Evolutionary conservation across 2,888 invertebrate species (phyloP), one percentile per base, ranked within the genome.

Genomic region (Macropis europaea): DNA sequence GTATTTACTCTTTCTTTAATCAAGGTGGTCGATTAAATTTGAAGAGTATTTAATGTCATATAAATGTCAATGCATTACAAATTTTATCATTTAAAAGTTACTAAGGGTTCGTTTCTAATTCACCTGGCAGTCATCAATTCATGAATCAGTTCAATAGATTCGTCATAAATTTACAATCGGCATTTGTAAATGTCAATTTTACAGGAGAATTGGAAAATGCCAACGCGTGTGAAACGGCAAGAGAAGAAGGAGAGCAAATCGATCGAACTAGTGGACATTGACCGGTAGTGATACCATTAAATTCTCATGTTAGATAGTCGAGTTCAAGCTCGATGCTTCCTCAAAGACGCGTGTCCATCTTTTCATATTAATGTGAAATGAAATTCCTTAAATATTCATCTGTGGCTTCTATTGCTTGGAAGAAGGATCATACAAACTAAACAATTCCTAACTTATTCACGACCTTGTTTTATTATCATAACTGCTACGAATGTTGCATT

Each of bases 241-340:
- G 36, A 6, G 50, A 56, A 59, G 73, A 73, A 61, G 30, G 73
- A 69, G 70, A 69, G 30, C n/a, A 15, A 34, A 82, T 81, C 82
- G 79, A 82, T 79, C 67, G 47, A 19, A 7, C 24, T 9, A 19
- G 40, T 80, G 79, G 79, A 79, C 79, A 70, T 62, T 81, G 82
- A 79, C 82, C 79, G 63, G 67, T 43, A 68, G 59, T 53, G 62
- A 52, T 68, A 53, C 45, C 26, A 78, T 70, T 61, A 59, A 79
- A 60, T 59, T 66, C 30, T 64, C 42, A 71, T 68, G 32, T 47
- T 40, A 4, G 30, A 50, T 50, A 15, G 50, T 43, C 38, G 28
- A 45, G 47, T 42, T 40, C 50, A 67, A 52, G 45, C 63, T 50
- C 15, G 15, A 57, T 19, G 17, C 36, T 26, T 52, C 34, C 15